Base-by-base conservation (phyloP, 2,888 invertebrate genomes). In the Acleris sparsana region DNA sequence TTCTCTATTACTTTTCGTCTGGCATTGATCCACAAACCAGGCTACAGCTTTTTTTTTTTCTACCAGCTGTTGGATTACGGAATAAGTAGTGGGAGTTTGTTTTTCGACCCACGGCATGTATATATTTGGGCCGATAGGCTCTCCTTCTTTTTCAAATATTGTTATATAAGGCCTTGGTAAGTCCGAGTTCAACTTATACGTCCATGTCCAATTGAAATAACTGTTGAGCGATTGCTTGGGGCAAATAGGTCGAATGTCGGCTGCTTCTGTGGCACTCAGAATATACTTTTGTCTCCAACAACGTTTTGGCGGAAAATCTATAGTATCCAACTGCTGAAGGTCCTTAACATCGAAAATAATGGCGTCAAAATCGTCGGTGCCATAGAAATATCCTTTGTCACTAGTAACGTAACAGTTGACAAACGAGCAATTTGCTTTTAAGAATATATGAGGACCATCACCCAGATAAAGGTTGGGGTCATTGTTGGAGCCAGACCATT, bases 1-100 rank as follows among this genome's bases (percentile, higher is more conserved):
- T 22, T 62, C 67, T 44, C 56, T 43, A 6, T 56, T 56, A 39
- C 44, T 56, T 20, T 6, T 5, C 9, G 56, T 44, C 16, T 9
- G 25, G 16, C 29, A 49, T 53, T 39, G 62, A 29, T 46, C 22
- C 11, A 58, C 66, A 33, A 66, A 61, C 69, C 66, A 70, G 1
- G 71, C 70, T 2, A 60, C 73, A 6, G 72, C 73, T 61, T 71
- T 71, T 3, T 52, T 67, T 67, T 73, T 73, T 1, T 44, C 53
- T 13, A 53, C 51, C 13, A 73, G 53, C n/a, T 20, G 53, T 5
- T 53, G 25, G 59, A 66, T 69, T 18, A 33, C 67, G 3, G 63
- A 68, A 4, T 55, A 53, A 5, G 22, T 16, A 9, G 68, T 39
- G 48, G 61, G 59, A 17, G 6, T 17, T 65, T 69, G 64, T 6